Base-by-base conservation (phyloP, 2,797 vertebrate species). In the Echiichthys vipera region DNA sequence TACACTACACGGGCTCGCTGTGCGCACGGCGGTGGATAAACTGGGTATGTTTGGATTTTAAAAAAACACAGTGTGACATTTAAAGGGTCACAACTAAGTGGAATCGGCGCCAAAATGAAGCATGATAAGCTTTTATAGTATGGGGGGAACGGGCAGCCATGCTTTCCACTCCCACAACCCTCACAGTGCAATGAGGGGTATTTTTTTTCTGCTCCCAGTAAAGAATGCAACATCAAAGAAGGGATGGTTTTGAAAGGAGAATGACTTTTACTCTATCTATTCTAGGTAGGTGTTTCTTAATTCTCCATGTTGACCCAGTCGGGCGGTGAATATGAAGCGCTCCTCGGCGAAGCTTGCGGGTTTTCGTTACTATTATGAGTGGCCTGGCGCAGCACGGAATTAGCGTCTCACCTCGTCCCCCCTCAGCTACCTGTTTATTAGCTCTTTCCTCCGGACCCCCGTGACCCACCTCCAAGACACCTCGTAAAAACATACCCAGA, bases 401-500 rank as follows among this genome's bases (percentile, higher is more conserved):
- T 90, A 91, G 91, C 92, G 91, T 93, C 94, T 94, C 93, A 94
- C 94, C 95, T 94, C 94, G 94, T 93, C 95, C 94, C 87, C 95
- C 95, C 79, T 86, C 94, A 87, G 94, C 94, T 96, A 92, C 94
- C 95, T 95, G 94, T 96, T 96, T 93, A 95, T 94, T 90, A 92
- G 92, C 94, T 84, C 93, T 95, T 96, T 95, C 92, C 96, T 95
- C 94, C 76, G 93, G 93, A 94, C 94, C 95, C 95, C 95, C 91
- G 63, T 85, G 92, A 96, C 96, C 95, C 94, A 96, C 91, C 93
- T 91, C 83, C 92, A 93, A 95, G 95, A 95, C 94, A 96, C 97
- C 96, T 98, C 97, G 97, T 97, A 97, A 95, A 96, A 96, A 96
- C 94, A 93, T 95, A 88, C 84, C 92, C 90, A 80, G 91, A 91